Evolutionary conservation across 2,113 vertebrate genomes (phyloP).

Genomic region (Odobenus rosmarus): DNA sequence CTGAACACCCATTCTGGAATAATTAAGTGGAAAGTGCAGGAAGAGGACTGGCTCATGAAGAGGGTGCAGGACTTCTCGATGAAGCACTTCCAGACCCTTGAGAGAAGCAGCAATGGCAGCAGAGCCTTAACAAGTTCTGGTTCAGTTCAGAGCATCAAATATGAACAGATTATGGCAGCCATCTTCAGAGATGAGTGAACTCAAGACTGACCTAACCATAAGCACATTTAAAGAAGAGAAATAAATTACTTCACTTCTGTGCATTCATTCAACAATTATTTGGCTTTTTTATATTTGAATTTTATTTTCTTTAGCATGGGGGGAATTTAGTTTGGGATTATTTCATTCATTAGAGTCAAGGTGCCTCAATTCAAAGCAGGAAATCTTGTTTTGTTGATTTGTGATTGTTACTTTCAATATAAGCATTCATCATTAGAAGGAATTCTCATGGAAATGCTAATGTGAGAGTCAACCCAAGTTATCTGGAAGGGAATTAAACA

Average conservation of each 20-base stretch:
- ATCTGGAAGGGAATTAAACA: not conserved
- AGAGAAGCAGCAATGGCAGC: not conserved
- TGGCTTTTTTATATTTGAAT: not conserved
- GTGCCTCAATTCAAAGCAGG: not conserved
- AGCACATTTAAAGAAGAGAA: not conserved
- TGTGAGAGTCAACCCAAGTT: not conserved
- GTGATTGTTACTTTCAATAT: not conserved
- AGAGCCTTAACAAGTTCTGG: not conserved
- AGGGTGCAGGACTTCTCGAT: not conserved
- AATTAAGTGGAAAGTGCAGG: not conserved
- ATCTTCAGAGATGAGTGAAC: not conserved
- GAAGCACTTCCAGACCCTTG: not conserved
- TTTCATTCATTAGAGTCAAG: not conserved
- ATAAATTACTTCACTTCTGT: no score
- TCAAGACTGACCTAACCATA: not conserved
- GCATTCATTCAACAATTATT: not conserved
- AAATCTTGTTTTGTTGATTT: not conserved
- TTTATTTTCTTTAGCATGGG: not conserved
- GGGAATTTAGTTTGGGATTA: not conserved
- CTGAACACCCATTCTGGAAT: not conserved
- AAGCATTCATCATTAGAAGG: not conserved
- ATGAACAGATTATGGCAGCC: not conserved
- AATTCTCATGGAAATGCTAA: conserved; percentile 9
- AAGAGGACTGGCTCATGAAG: not conserved
- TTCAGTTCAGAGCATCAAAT: not conserved